Conservation (phyloP, 2,888 invertebrate species). For the Diarsia mendica region DNA sequence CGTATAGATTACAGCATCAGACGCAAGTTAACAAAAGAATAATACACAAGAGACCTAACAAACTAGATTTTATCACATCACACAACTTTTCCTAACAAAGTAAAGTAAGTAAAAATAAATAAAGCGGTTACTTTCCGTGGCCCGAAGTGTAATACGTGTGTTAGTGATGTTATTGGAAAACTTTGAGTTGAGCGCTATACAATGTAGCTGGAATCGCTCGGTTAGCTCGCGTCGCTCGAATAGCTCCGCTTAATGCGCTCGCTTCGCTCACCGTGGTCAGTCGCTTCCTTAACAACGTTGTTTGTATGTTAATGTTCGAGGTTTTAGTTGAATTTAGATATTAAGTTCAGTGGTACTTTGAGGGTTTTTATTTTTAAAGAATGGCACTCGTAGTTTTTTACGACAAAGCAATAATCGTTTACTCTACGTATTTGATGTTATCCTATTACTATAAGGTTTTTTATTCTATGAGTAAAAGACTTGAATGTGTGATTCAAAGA, state of each 20-base stretch:
- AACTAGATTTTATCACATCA: constrained; percentile 61
- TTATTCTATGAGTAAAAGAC: too few species aligned
- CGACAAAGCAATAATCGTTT: constrained; percentile 1
- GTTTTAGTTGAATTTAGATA: constrained; percentile 44
- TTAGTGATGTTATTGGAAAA: constrained; percentile 76
- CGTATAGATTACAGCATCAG: constrained; percentile 23
- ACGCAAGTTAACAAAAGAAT: constrained; percentile 40
- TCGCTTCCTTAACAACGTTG: constrained; percentile 49
- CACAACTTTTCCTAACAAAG: constrained; percentile 46
- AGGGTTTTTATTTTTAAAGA: background rate
- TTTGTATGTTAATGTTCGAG: constrained; percentile 53
- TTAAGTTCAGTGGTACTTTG: constrained; percentile 9
- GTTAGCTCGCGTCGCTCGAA: constrained; percentile 44
- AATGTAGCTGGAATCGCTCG: constrained; percentile 62
- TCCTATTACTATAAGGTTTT: too few species aligned
- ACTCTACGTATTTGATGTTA: too few species aligned
- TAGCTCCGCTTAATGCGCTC: constrained; percentile 46
- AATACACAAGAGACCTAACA: constrained; percentile 52
- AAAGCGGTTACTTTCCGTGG: constrained; percentile 52
- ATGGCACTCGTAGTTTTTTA: background rate
- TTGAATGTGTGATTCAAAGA: too few species aligned
- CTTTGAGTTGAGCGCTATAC: constrained; percentile 72
- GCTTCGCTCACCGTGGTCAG: constrained; percentile 51
- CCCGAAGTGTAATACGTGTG: constrained; percentile 62
- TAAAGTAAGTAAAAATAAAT: constrained; percentile 55